Evolutionary conservation across 2,888 invertebrate species (phyloP).

Genomic region (Hydrotaea diabolus): DNA sequence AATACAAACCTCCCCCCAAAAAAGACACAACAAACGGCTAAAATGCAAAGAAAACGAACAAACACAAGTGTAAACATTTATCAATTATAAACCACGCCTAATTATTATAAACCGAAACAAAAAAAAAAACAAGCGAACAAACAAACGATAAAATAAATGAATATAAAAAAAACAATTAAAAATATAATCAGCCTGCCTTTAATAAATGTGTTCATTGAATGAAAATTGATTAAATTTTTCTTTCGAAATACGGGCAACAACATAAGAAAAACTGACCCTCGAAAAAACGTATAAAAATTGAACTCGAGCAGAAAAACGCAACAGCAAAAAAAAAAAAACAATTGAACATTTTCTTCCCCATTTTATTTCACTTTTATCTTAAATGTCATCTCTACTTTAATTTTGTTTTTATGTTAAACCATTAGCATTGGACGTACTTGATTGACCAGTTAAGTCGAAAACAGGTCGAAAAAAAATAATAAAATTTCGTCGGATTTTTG

Average conservation of each 20-base stretch:
- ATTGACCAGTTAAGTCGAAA: no score
- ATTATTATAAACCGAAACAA: slow-evolving; percentile 32
- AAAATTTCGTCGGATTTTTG: no score
- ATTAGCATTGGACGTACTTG: no score
- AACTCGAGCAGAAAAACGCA: slow-evolving; percentile 10
- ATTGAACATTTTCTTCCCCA: neutral
- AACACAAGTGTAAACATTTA: slow-evolving; percentile 52
- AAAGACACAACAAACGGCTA: neutral
- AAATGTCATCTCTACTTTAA: no score
- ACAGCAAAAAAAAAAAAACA: neutral
- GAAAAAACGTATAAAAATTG: neutral
- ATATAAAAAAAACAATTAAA: slow-evolving; percentile 48
- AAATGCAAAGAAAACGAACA: neutral
- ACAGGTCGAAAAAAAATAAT: no score
- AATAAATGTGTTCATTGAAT: slow-evolving; percentile 64
- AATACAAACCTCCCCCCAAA: no score
- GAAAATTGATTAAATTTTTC: slow-evolving; percentile 39
- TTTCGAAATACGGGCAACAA: slow-evolving; percentile 11
- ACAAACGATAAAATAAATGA: neutral
- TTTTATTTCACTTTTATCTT: no score
- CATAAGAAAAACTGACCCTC: neutral
- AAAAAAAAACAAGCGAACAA: slow-evolving; percentile 11
- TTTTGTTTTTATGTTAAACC: no score
- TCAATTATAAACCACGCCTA: slow-evolving; percentile 64
- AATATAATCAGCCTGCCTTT: slow-evolving; percentile 57